Conservation (phyloP, 2,113 vertebrate species). For the Nipponia nippon region DNA sequence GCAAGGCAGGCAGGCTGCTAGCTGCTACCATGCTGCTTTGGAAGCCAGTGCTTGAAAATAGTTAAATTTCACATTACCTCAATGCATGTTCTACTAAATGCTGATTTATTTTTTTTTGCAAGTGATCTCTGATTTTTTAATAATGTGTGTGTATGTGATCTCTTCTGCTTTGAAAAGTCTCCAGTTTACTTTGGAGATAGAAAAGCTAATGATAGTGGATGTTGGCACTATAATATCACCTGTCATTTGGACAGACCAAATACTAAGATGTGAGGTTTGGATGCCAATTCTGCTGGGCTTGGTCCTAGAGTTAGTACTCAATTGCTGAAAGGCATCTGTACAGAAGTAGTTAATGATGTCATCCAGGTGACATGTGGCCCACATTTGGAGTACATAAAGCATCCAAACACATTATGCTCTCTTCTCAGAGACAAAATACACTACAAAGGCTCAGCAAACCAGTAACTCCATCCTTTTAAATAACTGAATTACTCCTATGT, state of each 20-base stretch:
- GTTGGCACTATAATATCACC: background rate
- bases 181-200: background rate
- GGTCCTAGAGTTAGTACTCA: background rate
- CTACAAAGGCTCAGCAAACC: background rate
- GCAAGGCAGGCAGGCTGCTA: background rate
- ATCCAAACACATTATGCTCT: background rate
- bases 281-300: background rate
- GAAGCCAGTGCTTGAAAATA: background rate
- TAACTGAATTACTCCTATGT: background rate
- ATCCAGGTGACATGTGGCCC: background rate
- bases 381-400: background rate
- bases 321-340: background rate
- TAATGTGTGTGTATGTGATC: too few relatives aligned
- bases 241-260: background rate
- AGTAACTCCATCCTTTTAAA: background rate
- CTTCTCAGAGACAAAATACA: background rate
- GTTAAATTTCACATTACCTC: background rate
- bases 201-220: background rate
- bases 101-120: background rate
- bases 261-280: background rate
- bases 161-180: background rate
- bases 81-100: background rate
- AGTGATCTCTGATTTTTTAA: background rate
- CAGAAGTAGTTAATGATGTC: background rate
- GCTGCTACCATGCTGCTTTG: background rate